These are phyloP conservation scores for Vireo altiloquus DNA, from an alignment of 2,113 vertebrate genomes.

Conservation along the genomic window DNA sequence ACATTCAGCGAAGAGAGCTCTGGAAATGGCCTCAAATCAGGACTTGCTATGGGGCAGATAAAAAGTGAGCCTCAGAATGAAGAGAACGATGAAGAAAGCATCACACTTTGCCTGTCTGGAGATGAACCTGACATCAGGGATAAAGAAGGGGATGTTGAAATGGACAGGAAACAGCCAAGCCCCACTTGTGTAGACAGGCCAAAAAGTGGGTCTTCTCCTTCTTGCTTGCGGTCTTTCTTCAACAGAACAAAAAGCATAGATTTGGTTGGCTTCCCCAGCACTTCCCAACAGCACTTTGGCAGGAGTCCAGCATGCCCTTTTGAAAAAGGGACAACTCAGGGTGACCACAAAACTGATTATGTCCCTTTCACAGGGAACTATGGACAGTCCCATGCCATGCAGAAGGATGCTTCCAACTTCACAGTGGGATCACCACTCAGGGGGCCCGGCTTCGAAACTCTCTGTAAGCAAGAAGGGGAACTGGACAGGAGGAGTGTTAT, in stretches of 20 bases:
- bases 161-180: slow-evolving; percentile 84
- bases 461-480: slow-evolving; percentile 94
- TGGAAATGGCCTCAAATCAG: slow-evolving; percentile 74
- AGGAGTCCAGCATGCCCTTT: slow-evolving; percentile 88
- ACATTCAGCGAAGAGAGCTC: slow-evolving; percentile 85
- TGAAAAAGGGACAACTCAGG: slow-evolving; percentile 96
- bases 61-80: slow-evolving; percentile 87
- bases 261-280: slow-evolving; percentile 80
- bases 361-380: slow-evolving; percentile 86
- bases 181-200: slow-evolving; percentile 78
- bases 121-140: slow-evolving; percentile 86
- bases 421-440: slow-evolving; percentile 85
- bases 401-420: slow-evolving; percentile 86
- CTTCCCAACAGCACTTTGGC: slow-evolving; percentile 89
- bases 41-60: slow-evolving; percentile 84
- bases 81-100: slow-evolving; percentile 85
- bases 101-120: slow-evolving; percentile 89
- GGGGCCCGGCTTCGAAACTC: slow-evolving; percentile 85
- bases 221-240: slow-evolving; percentile 88
- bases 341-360: slow-evolving; percentile 96
- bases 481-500: slow-evolving; percentile 96
- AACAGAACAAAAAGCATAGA: slow-evolving; percentile 83
- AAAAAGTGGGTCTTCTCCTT: slow-evolving; percentile 83
- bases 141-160: slow-evolving; percentile 82
- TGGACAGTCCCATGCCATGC: slow-evolving; percentile 83